Percentiles rank a stretch among this genome's conserved stretches.
Conservation (phyloP, 2,888 invertebrate species). For the Orthosia gothica region DNA sequence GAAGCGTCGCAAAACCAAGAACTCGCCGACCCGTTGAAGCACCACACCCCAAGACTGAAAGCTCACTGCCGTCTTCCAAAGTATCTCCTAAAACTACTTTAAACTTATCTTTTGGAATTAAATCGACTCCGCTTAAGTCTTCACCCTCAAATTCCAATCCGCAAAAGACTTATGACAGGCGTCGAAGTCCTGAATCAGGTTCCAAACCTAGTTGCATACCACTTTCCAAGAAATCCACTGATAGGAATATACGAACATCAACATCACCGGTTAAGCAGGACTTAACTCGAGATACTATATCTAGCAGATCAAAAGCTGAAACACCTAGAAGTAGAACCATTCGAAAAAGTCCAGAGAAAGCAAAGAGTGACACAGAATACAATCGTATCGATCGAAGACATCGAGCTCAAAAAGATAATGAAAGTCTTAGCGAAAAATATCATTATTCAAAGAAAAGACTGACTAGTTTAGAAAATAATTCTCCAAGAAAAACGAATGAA, state of each 20-base stretch:
- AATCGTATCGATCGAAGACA: conserved; percentile 86
- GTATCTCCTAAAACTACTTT: conserved; percentile 86
- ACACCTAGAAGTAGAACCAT: conserved; percentile 76
- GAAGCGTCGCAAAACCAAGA: conserved; percentile 83
- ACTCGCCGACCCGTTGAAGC: conserved; percentile 85
- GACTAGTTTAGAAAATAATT: conserved; percentile 90
- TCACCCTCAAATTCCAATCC: conserved; percentile 73
- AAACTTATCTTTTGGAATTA: conserved; percentile 84
- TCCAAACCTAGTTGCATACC: conserved; percentile 88
- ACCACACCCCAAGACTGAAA: conserved; percentile 87
- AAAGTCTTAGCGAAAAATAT: conserved; percentile 90
- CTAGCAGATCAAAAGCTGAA: conserved; percentile 81
- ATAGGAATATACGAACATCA: conserved; percentile 79
- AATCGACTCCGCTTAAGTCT: conserved; percentile 81
- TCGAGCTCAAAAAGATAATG: conserved; percentile 89
- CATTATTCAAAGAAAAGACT: conserved; percentile 91
- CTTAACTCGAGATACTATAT: conserved; percentile 75
- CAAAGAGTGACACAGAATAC: conserved; percentile 85
- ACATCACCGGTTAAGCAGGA: conserved; percentile 86
- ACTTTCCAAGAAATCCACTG: conserved; percentile 84
- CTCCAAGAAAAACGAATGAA: conserved; percentile 85
- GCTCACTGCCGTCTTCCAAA: conserved; percentile 89
- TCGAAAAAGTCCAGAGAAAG: conserved; percentile 86
- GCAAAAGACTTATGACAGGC: conserved; percentile 82
- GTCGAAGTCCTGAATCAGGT: conserved; percentile 82